Evolutionary conservation across 1,140 invertebrate genomes (phyloP).

Genomic region (Metaphire vulgaris): DNA sequence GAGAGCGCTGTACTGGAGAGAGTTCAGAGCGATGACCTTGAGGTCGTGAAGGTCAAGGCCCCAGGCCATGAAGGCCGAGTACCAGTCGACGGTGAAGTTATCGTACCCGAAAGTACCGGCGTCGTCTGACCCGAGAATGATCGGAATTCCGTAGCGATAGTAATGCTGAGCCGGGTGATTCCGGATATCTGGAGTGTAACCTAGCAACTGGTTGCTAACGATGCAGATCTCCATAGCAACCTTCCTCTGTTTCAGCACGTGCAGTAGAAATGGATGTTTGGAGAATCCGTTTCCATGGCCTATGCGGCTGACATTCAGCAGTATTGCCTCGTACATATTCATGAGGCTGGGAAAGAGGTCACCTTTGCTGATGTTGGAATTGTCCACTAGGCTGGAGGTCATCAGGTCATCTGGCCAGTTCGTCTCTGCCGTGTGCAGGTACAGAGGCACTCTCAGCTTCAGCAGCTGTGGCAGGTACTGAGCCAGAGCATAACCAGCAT

Average conservation of each 20-base stretch:
- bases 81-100: conserved; percentile 39
- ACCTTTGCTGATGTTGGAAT: conserved; percentile 7
- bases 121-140: conserved; percentile 38
- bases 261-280: conserved; percentile 36
- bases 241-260: conserved; percentile 31
- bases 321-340: conserved; percentile 35
- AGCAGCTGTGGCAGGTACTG: conserved; percentile 33
- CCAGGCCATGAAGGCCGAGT: conserved; percentile 39
- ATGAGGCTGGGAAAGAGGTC: conserved; percentile 32
- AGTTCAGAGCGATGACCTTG: conserved; percentile 34
- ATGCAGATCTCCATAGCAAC: conserved; percentile 36
- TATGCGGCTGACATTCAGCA: conserved; percentile 34
- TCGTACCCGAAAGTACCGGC: conserved; percentile 37
- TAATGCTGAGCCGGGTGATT: conserved; percentile 37
- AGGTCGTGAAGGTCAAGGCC: conserved; percentile 36
- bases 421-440: conserved; percentile 37
- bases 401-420: conserved; percentile 38
- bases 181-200: conserved; percentile 36
- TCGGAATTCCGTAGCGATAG: conserved; percentile 34
- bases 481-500: conserved; percentile 36
- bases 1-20: conserved; percentile 35
- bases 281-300: conserved; percentile 37
- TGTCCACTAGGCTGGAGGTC: conserved; percentile 19
- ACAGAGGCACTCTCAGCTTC: conserved; percentile 27
- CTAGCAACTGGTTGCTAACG: conserved; percentile 37